Conservation (phyloP, 2,888 invertebrate genomes). For the Sabellastarte sp. region DNA sequence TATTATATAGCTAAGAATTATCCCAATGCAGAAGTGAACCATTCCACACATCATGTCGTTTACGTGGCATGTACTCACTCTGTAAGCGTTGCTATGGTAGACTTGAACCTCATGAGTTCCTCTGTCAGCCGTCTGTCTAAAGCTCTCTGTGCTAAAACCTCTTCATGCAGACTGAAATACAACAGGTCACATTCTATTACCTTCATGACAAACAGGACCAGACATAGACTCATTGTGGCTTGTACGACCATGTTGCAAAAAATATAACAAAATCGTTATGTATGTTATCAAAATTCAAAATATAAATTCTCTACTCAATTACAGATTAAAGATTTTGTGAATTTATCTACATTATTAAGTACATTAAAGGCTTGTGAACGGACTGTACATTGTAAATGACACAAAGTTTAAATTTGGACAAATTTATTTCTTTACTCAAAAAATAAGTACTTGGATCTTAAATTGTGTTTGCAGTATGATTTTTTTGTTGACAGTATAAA, state of each 20-base stretch:
- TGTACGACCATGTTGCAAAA: too few relatives aligned
- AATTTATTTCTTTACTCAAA: neutral
- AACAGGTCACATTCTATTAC: neutral
- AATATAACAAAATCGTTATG: too few relatives aligned
- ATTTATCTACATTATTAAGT: too few relatives aligned
- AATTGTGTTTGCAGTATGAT: too few relatives aligned
- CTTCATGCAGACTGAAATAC: slow-evolving; percentile 56
- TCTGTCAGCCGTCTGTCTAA: slow-evolving; percentile 58
- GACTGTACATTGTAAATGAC: neutral
- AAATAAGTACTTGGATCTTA: too few relatives aligned
- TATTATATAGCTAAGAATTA: too few relatives aligned
- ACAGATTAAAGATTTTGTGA: too few relatives aligned
- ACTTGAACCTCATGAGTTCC: slow-evolving; percentile 57
- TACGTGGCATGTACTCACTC: neutral
- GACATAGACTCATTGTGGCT: too few relatives aligned
- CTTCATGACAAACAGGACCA: neutral
- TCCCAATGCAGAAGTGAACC: too few relatives aligned
- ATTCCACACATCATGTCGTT: neutral
- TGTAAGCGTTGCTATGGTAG: slow-evolving; percentile 54
- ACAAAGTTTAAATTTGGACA: neutral
- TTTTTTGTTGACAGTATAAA: neutral
- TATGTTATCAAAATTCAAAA: too few relatives aligned
- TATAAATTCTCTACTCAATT: neutral
- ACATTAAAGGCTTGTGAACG: too few relatives aligned
- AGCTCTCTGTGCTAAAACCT: slow-evolving; percentile 59